Evolutionary conservation across 1,140 invertebrate genomes (phyloP), one percentile per base, ranked within the genome.

Genomic region (Drepana arcuata): DNA sequence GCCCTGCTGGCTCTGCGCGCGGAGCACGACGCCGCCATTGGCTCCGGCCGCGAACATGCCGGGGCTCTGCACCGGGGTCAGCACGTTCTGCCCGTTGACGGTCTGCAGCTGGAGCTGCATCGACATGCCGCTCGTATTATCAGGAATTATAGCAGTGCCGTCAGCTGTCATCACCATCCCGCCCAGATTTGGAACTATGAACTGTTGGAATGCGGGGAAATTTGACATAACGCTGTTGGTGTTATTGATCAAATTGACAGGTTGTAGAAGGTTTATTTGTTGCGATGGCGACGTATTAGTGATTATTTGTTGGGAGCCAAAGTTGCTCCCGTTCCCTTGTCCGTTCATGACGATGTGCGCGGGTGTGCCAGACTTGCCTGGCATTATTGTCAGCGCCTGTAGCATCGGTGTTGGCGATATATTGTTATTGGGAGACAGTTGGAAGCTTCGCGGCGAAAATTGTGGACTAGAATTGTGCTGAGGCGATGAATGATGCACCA

Each of bases 31-130:
- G 0, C 92, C 91, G 1, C 89, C 87, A 33, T 77, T 79, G 3
- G 88, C 87, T 16, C 90, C 88, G 1, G 89, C 85, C n/a, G 91
- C 83, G 10, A 92, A 78, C 29, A 93, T 88, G 41, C 88, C 88
- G 35, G 91, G 87, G 53, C 88, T 91, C 54, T 92, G 90, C 4
- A 92, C 87, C 0, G 90, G 90, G 1, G 91, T 91, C 16, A 92
- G 68, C 18, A 93, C 89, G 49, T 92, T 93, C 41, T 92, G 90
- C 0, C 90, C 90, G 44, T 92, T 91, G 3, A 93, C 91, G 39
- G 93, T 92, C 55, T 93, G 92, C 44, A 94, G 85, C 52, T 94
- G 92, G 1, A 92, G 48, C 38, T 91, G 90, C 86, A 92, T 88
- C 0, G 89, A 89, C 35, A 90, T 84, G 27, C 79, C 79, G 32